Conservation (phyloP, 2,797 vertebrate genomes). For the Otolemur crassicaudatus region DNA sequence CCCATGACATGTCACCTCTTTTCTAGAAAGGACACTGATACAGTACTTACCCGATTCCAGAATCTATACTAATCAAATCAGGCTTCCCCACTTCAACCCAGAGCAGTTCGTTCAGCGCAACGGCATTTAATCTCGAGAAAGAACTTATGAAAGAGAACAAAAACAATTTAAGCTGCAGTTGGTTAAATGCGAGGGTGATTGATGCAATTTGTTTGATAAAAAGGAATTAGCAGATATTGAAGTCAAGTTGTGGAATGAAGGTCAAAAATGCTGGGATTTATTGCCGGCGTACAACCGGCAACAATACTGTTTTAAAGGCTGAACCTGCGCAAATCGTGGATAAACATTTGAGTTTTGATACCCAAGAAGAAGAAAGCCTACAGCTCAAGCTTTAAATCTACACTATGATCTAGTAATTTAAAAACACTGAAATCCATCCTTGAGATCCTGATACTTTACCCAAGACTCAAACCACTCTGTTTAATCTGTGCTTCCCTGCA, state of each 20-base stretch:
- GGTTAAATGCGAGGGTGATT: conserved; percentile 84
- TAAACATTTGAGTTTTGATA: conserved; percentile 28
- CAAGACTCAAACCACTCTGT: not conserved
- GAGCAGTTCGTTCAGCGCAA: conserved; percentile 84
- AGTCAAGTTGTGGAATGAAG: conserved; percentile 84
- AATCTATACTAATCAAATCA: conserved; percentile 90
- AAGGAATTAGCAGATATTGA: conserved; percentile 87
- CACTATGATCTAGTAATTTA: conserved; percentile 57
- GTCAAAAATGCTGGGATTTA: conserved; percentile 84
- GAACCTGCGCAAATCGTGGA: not conserved
- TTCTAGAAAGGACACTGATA: conserved; percentile 89
- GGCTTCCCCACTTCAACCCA: conserved; percentile 80
- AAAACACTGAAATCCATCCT: conserved; percentile 44
- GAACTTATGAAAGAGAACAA: conserved; percentile 87
- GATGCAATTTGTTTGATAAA: conserved; percentile 89
- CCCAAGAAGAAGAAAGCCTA: conserved; percentile 36
- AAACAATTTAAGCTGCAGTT: conserved; percentile 88
- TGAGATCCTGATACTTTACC: not conserved
- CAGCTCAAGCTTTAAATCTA: not conserved
- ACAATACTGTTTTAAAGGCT: conserved; percentile 23
- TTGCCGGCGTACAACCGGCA: conserved; percentile 24
- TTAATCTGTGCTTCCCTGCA: conserved; percentile 13
- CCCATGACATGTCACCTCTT: conserved; percentile 89
- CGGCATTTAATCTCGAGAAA: conserved; percentile 91
- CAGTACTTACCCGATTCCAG: conserved; percentile 88